These are phyloP conservation scores for Eupeodes latifasciatus DNA, from an alignment of 2,888 invertebrate genomes.

Conservation along the genomic window DNA sequence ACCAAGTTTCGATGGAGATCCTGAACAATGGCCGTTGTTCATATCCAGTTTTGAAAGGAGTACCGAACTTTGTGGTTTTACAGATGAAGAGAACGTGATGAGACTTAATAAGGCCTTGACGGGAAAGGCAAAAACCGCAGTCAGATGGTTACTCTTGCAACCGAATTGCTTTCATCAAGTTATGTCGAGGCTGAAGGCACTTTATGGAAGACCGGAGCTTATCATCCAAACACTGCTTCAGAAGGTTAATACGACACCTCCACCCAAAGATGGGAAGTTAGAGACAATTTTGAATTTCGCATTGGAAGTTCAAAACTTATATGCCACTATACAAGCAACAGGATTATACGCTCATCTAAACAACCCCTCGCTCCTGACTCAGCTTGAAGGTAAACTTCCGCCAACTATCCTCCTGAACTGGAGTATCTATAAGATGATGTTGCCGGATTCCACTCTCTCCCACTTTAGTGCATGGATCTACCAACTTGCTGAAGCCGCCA, in stretches of 20 bases:
- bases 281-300: slow-evolving; percentile 41
- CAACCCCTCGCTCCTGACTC: no score
- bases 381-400: no score
- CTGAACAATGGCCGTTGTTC: background rate
- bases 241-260: background rate
- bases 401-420: no score
- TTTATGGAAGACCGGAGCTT: slow-evolving; percentile 11
- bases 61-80: no score
- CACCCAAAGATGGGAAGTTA: slow-evolving; percentile 15
- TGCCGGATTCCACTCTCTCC: no score
- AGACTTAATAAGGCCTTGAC: no score
- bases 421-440: no score
- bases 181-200: background rate
- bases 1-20: background rate
- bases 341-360: no score
- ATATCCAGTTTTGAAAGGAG: no score
- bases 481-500: slow-evolving; percentile 20
- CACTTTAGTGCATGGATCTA: background rate
- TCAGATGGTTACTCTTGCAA: slow-evolving; percentile 7
- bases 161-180: background rate
- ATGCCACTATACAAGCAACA: slow-evolving; percentile 6
- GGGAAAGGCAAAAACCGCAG: background rate
- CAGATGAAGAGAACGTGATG: no score
- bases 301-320: slow-evolving; percentile 36
- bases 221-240: slow-evolving; percentile 8